Base-by-base conservation (phyloP, 2,888 invertebrate species). In the Drosophila pseudotakahashii region DNA sequence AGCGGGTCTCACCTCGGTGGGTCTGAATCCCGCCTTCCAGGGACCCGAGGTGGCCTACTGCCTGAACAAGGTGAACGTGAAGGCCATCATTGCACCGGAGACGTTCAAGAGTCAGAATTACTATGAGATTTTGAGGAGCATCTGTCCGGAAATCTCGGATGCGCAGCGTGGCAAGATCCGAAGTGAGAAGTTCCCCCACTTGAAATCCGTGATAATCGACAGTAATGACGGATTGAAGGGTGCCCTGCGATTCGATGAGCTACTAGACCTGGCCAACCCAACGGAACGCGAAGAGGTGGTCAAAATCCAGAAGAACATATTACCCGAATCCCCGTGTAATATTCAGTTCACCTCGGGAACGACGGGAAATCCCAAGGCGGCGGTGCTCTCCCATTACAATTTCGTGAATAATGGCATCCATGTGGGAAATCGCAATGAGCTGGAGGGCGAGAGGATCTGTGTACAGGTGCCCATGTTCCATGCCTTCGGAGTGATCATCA, bases 311-410 rank as follows among this genome's bases (percentile, higher is more conserved):
- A 77, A 91, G 0, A 79, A 89, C 0, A 93, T 97, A 11, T 93
- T 94, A 52, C 94, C 96, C 37, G 95, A 96, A 89, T 94, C 94
- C 45, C 93, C 95, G 0, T 94, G 94, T 79, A 96, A 96, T 89
- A 95, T 98, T 76, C 95, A 97, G 89, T 97, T 97, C 88, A 97
- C 97, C 1, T 97, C 97, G 1, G 97, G 96, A 16, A 96, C 96
- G 1, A 97, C 97, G 0, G 94, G 94, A 1, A 86, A 92, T 41
- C 96, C 97, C 0, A 98, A 98, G 91, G 97, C 96, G 2, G 94
- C 95, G 0, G 89, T 94, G 0, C 82, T 96, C 0, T 94, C 94
- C 2, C 97, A 98, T 89, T 94, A 94, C 84, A 94, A 94, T 70
- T 93, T 96, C 16, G 93, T 96, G 3, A 98, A 98, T 91, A 97